Evolutionary conservation across 1,140 invertebrate species (phyloP), one percentile per base, ranked within the genome.

Genomic region (Drosophila santomea): DNA sequence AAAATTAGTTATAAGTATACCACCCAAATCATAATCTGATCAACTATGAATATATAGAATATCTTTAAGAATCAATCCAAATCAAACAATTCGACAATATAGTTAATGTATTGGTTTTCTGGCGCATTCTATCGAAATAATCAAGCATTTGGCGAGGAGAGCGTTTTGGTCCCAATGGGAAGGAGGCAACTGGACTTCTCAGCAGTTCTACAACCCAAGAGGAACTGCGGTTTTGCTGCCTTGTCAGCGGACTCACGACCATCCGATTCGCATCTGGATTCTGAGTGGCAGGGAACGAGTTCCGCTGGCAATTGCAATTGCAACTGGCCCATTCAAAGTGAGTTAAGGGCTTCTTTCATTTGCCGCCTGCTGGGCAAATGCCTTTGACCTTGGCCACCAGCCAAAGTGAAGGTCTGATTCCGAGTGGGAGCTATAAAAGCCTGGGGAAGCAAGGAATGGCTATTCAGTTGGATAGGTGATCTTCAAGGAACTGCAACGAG

Each of bases 311-410:
- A 57, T 55, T 77, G 78, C 78, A 80, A 66, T 79, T 78, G 74
- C 67, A 74, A 60, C 58, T 71, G 62, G 38, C 25, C 41, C 69
- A 68, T 74, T 78, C 78, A 78, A 72, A 80, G 60, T 75, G 69
- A 85, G 78, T 85, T 85, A 86, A 78, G 61, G 63, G 74, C 43
- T 81, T 67, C 82, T 85, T 85, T 85, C 55, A 74, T 74, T 74
- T 66, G 66, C 67, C 67, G 67, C 64, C 64, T 57, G 36, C 43
- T 23, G 41, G 50, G 50, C 73, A 60, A 74, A 82, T 69, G 74
- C 78, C 74, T 81, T 71, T 85, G 82, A 86, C 82, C 82, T 86
- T 78, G 74, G 68, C 45, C 20, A 66, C 28, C 35, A n/a, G 15
- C 23, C 52, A 74, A 66, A 67, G 54, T 59, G 55, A 47, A 54